Percentiles rank a stretch among this genome's conserved stretches.
Evolutionary conservation across 2,888 invertebrate genomes (phyloP).

Genomic region (Synergus umbraculus): DNA sequence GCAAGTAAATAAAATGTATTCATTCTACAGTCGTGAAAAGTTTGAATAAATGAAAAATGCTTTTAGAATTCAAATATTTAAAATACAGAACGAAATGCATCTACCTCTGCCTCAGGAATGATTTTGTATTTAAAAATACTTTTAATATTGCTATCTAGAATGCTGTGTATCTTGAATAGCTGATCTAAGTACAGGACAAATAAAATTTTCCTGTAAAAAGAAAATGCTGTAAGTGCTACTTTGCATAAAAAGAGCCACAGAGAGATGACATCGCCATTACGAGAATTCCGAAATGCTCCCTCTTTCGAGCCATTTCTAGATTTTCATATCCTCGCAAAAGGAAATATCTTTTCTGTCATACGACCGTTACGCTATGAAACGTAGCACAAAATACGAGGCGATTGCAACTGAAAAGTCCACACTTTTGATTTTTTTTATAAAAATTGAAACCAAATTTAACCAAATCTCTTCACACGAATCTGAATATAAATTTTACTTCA

Average conservation of each 20-base stretch:
- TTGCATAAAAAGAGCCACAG: background rate
- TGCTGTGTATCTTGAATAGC: background rate
- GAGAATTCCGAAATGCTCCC: background rate
- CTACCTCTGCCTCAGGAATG: too few species aligned
- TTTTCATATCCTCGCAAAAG: background rate
- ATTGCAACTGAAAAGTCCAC: background rate
- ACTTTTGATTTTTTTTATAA: too few species aligned
- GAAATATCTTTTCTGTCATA: background rate
- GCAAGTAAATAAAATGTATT: too few species aligned
- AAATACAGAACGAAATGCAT: too few species aligned
- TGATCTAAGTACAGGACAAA: background rate
- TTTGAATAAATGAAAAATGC: too few species aligned
- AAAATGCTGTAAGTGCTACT: background rate
- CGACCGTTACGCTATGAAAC: background rate
- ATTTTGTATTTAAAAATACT: background rate
- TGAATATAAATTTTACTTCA: too few species aligned
- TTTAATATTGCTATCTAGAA: background rate
- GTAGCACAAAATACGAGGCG: conserved; percentile 4
- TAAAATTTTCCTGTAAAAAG: background rate
- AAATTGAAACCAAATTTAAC: too few species aligned
- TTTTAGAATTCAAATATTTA: too few species aligned
- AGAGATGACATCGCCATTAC: background rate
- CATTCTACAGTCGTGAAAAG: too few species aligned
- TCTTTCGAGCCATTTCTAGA: background rate
- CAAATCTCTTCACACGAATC: too few species aligned